Conservation (phyloP, 2,113 vertebrate genomes). For the Glaucomys volans region DNA sequence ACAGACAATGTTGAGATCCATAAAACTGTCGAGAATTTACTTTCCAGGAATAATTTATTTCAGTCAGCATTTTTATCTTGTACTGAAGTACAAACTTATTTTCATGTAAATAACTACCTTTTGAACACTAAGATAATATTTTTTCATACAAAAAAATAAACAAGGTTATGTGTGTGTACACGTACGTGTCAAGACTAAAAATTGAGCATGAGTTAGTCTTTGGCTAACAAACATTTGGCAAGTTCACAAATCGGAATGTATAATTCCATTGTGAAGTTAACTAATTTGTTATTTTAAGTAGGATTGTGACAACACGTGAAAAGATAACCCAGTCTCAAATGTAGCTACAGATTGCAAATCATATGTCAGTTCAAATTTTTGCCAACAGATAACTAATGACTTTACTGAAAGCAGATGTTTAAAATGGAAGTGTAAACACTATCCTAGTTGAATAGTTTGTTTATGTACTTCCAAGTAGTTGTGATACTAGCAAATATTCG, state of each 20-base stretch:
- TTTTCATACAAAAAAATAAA: constrained; percentile 41
- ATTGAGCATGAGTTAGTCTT: not conserved
- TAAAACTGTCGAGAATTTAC: not conserved
- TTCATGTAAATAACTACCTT: not conserved
- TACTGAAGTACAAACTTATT: not conserved
- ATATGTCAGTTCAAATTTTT: constrained; percentile 54
- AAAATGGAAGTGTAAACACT: not conserved
- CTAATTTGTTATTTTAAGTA: not conserved
- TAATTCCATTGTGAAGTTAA: constrained; percentile 10
- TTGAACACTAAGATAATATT: constrained; percentile 14
- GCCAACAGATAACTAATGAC: not conserved
- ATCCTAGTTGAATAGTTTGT: not conserved
- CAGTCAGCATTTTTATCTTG: constrained; percentile 32
- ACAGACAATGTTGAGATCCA: not conserved
- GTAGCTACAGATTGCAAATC: constrained; percentile 36
- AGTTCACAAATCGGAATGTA: constrained; percentile 52
- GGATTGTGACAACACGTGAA: not conserved
- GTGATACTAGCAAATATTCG: not conserved
- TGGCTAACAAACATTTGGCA: constrained; percentile 1
- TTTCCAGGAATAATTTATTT: constrained; percentile 55
- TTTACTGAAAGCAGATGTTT: constrained; percentile 42
- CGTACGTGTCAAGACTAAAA: constrained; percentile 20
- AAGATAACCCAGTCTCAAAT: not conserved
- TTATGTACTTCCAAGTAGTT: constrained; percentile 1
- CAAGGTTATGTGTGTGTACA: not conserved